Evolutionary conservation across 2,113 vertebrate genomes (phyloP), one percentile per base, ranked within the genome.

Genomic region (Setophaga petechia): DNA sequence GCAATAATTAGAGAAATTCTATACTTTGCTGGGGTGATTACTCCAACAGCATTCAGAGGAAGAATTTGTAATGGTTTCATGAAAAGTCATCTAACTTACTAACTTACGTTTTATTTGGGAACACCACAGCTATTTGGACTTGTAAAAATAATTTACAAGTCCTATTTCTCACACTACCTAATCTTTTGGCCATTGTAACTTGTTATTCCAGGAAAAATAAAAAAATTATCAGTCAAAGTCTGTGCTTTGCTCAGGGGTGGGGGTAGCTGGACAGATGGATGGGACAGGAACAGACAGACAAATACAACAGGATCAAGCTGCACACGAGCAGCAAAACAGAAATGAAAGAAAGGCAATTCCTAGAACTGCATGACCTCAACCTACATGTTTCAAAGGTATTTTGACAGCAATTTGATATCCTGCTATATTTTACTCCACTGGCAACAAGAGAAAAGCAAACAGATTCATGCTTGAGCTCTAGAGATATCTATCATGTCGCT

Each of bases 371-470:
- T 96, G 96, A 96, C 96, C 96, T 95, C 96, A 96, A 84, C 71
- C 52, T 89, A 80, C 51, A 62, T 5, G 51, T 93, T 95, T 96
- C 94, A 96, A 96, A 97, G 86, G 74, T 96, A 84, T 94, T 93
- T 93, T 65, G n/a, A 86, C 35, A 72, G 90, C 66, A 95, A 96
- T 87, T 49, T 94, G 94, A 97, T 96, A 96, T 77, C 87, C 74
- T 92, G 84, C 69, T 85, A 95, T 37, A 89, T 83, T 96, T 89
- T 94, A 91, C 93, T 94, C 77, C 71, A 83, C 91, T 92, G 77
- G 93, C 86, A 96, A 94, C 74, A 93, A 96, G 69, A 91, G 91
- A 96, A 95, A 96, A 96, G 67, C 90, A 96, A 94, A 96, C 66
- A 85, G 62, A 96, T 90, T 93, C 88, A 93, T 87, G 95, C 90